Base-by-base conservation (phyloP, 1,140 invertebrate species). In the Procambarus clarkii region DNA sequence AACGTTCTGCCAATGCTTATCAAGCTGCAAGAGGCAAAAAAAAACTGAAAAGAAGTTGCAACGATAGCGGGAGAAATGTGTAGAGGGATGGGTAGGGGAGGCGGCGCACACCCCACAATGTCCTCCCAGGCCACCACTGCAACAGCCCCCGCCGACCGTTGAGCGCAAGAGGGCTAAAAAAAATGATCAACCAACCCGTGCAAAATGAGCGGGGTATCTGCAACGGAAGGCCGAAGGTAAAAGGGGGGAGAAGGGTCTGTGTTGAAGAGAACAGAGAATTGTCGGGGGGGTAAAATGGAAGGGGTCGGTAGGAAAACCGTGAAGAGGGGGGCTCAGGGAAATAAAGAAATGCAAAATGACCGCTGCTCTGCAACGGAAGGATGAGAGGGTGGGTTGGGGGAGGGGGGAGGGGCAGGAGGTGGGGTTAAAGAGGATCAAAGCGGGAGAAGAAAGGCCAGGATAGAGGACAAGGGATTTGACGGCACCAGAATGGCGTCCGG, bases 91-190 rank as follows among this genome's bases (percentile, higher is more conserved):
- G 24, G 24, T 3, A 13, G 60, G 2, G 58, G 34, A 15, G 44
- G 50, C 3, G 44, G 54, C n/a, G 46, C n/a, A n/a, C 50, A 50
- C 3, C n/a, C n/a, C 81, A 83, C 58, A 83, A 83, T 74, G 34
- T 2, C 69, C 5, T 8, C n/a, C 69, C 69, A 74, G 34, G 24
- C 69, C 69, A 34, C n/a, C 58, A 54, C 81, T 83, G 81, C 81
- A 83, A 83, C 81, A 83, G 24, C 45, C 58, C 81, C 58, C 60
- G n/a, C 8, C 44, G 81, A 54, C 81, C 81, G 81, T 83, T 83
- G 81, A 83, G 81, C 34, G 34, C 81, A 83, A 69, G 24, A 69
- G 45, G 2, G 15, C 15, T 45, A 46, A 83, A 83, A 83, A 54
- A 83, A 83, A 83, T 45, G 45, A 48, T n/a, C 48, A 83, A 46